These are phyloP conservation scores for Saccopteryx leptura DNA, from an alignment of 2,113 vertebrate species.

Conservation along the genomic window DNA sequence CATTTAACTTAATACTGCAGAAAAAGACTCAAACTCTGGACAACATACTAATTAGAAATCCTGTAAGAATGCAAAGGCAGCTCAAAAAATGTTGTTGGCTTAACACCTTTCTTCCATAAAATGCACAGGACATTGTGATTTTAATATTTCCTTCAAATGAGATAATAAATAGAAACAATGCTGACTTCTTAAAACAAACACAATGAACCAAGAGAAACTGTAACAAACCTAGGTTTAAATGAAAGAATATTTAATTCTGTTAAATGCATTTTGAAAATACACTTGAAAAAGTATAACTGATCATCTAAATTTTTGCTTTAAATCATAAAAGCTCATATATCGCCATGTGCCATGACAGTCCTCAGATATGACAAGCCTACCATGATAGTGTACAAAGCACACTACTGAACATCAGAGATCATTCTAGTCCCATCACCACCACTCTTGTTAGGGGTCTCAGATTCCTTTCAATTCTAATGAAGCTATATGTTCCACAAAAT, in stretches of 20 bases:
- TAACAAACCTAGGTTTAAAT: neutral
- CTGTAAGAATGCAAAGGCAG: neutral
- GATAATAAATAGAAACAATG: neutral
- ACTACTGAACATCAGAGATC: neutral
- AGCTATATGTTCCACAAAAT: neutral
- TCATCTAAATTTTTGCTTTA: neutral
- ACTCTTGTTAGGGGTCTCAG: neutral
- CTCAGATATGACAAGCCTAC: neutral
- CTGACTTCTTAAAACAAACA: neutral
- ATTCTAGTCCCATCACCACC: neutral
- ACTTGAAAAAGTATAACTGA: neutral
- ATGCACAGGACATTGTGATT: neutral
- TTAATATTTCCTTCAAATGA: neutral
- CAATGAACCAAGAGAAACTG: slow-evolving; percentile 12
- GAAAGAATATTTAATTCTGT: neutral
- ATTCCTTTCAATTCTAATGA: neutral
- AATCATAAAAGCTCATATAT: neutral
- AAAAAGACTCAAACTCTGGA: neutral
- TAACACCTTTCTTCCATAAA: neutral
- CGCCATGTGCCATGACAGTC: neutral
- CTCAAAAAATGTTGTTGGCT: neutral
- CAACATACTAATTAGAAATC: neutral
- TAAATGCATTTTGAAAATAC: slow-evolving; percentile 23
- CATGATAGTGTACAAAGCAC: neutral
- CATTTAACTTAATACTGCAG: neutral